Evolutionary conservation across 2,797 vertebrate genomes (phyloP).

Genomic region (Alcedo atthis): DNA sequence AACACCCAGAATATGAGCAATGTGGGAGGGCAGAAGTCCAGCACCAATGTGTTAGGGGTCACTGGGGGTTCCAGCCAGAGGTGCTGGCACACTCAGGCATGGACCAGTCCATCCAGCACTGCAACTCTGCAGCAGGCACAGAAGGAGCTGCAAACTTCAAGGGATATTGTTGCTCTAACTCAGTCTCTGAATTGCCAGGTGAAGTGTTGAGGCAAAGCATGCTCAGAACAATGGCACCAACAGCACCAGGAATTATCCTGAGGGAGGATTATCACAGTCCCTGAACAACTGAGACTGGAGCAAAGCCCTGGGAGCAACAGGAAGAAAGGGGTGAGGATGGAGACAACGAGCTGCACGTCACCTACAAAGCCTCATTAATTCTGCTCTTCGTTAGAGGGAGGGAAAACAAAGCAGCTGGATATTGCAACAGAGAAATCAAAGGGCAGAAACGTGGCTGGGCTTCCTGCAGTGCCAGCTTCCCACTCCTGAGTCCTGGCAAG

Average conservation of each 20-base stretch:
- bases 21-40: background rate
- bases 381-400: background rate
- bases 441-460: accelerated
- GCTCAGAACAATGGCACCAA: background rate
- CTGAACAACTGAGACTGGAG: background rate
- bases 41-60: no score
- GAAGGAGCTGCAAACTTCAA: background rate
- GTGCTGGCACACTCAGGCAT: background rate
- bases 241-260: no score
- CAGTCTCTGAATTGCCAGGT: background rate
- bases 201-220: background rate
- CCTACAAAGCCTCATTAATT: background rate
- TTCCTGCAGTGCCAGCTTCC: background rate
- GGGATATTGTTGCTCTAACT: background rate
- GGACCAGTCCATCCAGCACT: background rate
- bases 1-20: background rate
- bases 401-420: background rate
- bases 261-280: background rate
- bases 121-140: background rate
- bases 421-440: background rate
- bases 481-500: background rate
- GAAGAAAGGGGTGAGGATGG: background rate
- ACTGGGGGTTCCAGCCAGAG: background rate
- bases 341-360: background rate
- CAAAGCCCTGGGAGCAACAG: background rate